Evolutionary conservation across 2,888 invertebrate genomes (phyloP).

Genomic region (Nowickia ferox): DNA sequence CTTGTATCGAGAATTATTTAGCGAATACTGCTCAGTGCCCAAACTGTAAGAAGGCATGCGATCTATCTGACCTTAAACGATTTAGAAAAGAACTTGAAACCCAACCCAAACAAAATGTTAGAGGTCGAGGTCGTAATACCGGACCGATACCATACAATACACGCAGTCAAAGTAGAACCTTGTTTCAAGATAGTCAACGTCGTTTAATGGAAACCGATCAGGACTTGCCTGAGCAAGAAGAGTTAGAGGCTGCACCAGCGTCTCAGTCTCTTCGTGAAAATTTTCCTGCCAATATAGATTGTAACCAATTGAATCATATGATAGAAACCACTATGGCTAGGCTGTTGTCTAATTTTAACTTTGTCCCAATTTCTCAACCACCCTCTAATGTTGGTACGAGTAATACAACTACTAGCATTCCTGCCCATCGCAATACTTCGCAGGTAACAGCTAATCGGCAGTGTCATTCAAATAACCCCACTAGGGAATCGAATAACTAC

Average conservation of each 20-base stretch:
- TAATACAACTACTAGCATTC: background rate
- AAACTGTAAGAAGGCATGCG: background rate
- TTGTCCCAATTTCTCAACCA: background rate
- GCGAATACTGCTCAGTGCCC: constrained; percentile 6
- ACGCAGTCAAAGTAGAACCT: too few relatives aligned
- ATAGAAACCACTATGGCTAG: constrained; percentile 6
- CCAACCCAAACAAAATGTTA: background rate
- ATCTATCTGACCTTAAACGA: background rate
- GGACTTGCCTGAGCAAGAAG: background rate
- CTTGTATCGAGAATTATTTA: constrained; percentile 28
- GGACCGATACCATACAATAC: background rate
- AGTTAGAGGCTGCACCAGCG: background rate
- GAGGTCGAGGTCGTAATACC: background rate
- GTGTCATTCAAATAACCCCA: background rate
- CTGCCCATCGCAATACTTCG: background rate
- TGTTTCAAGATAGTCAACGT: background rate
- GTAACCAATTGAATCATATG: constrained; percentile 4
- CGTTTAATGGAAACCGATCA: background rate
- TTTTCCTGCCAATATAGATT: background rate
- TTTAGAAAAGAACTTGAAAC: background rate
- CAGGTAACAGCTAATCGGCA: background rate
- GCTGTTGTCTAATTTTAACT: constrained; percentile 1
- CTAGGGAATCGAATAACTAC: constrained; percentile 1
- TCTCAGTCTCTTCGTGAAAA: background rate
- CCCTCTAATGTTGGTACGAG: background rate